Evolutionary conservation across 92 coral and sea anemone genomes (phyloP).

Genomic region (Siderastrea radians): DNA sequence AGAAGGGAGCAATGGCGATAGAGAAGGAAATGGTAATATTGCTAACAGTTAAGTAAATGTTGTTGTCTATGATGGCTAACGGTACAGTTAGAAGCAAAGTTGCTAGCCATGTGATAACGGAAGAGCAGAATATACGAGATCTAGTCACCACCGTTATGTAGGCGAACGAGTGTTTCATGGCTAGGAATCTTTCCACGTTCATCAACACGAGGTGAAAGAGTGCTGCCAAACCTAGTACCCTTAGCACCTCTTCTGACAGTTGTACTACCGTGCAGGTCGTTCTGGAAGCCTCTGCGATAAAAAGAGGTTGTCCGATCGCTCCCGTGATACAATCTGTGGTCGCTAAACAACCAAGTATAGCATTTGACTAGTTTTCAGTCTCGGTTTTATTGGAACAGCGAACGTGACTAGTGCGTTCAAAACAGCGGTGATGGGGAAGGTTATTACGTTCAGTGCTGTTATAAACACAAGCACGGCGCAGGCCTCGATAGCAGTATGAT

Average conservation of each 20-base stretch:
- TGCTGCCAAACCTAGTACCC: background rate
- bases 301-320: no score
- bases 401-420: no score
- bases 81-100: background rate
- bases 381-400: no score
- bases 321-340: no score
- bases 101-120: background rate
- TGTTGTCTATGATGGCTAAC: background rate
- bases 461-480: background rate
- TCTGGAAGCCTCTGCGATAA: background rate
- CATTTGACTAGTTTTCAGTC: no score
- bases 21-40: background rate
- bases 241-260: background rate
- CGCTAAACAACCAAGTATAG: no score
- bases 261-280: background rate
- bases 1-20: background rate
- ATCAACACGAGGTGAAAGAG: background rate
- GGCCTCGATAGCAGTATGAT: background rate
- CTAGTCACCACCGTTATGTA: background rate
- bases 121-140: background rate
- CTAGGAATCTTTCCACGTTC: background rate
- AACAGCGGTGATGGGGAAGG: background rate
- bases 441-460: background rate
- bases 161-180: background rate
- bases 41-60: background rate